Percentiles rank a stretch among this genome's conserved stretches.
These are phyloP conservation scores for Eupithecia exiguata DNA, from an alignment of 2,888 invertebrate genomes.

Conservation along the genomic window DNA sequence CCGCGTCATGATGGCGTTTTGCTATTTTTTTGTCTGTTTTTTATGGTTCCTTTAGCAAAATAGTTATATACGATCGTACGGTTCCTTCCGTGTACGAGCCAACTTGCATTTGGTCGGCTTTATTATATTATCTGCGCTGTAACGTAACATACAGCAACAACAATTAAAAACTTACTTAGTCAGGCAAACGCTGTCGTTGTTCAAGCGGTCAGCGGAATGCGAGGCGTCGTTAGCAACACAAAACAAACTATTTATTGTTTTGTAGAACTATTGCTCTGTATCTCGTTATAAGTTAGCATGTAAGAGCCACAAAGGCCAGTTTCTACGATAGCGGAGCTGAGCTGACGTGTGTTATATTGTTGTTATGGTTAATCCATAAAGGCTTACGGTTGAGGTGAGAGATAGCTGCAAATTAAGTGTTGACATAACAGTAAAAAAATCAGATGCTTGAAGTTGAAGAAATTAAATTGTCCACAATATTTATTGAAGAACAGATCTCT, in stretches of 20 bases:
- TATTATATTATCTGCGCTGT: neutral
- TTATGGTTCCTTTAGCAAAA: too few species aligned
- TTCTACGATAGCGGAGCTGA: neutral
- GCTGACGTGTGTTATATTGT: neutral
- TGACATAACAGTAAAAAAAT: too few species aligned
- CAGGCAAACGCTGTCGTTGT: neutral
- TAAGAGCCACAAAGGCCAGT: neutral
- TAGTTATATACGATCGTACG: too few species aligned
- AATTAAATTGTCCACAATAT: too few species aligned
- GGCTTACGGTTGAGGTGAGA: too few species aligned
- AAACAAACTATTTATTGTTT: conserved; percentile 54
- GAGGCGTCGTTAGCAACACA: conserved; percentile 41
- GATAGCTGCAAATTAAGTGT: too few species aligned
- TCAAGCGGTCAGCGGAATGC: conserved; percentile 30
- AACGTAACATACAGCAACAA: neutral
- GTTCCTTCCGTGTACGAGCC: too few species aligned
- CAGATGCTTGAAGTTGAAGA: too few species aligned
- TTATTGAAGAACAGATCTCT: too few species aligned
- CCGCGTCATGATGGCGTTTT: too few species aligned
- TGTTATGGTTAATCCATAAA: neutral
- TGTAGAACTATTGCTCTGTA: conserved; percentile 48
- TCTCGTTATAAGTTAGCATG: conserved; percentile 55
- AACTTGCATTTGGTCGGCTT: too few species aligned
- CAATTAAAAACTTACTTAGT: conserved; percentile 1
- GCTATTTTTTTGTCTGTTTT: too few species aligned